A percentile compares a stretch with the other conserved stretches of the same genome.
Evolutionary conservation across 2,113 vertebrate genomes (phyloP).

Genomic region (Caracal caracal): DNA sequence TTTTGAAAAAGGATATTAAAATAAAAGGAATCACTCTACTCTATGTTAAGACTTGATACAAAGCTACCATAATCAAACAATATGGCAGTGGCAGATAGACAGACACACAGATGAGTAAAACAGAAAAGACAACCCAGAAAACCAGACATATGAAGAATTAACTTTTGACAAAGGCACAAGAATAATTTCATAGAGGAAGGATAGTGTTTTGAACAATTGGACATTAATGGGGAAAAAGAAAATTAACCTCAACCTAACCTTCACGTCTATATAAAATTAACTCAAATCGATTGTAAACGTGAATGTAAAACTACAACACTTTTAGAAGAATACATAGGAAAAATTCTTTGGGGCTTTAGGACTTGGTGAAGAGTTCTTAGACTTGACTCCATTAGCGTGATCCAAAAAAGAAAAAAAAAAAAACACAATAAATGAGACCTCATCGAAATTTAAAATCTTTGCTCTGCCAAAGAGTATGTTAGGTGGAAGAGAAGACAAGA

Average conservation of each 20-base stretch:
- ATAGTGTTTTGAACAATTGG: neutral
- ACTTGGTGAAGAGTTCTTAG: neutral
- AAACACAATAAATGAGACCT: neutral
- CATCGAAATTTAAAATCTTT: too few relatives aligned
- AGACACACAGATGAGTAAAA: neutral
- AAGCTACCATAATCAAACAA: neutral
- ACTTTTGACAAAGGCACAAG: neutral
- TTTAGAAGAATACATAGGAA: neutral
- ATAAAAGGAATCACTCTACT: neutral
- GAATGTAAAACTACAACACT: neutral
- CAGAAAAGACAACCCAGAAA: neutral
- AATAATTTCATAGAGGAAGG: neutral
- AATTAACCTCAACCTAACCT: neutral
- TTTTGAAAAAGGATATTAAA: neutral
- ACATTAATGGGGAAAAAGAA: neutral
- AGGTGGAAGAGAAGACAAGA: neutral
- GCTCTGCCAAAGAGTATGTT: neutral
- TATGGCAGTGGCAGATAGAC: too few relatives aligned
- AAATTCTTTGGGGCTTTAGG: neutral
- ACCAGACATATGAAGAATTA: rapidly evolving
- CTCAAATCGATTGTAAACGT: too few relatives aligned
- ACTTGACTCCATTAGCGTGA: too few relatives aligned
- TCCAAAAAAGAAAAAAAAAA: neutral
- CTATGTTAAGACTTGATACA: too few relatives aligned
- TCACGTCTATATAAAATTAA: neutral